Base-by-base conservation (phyloP, 92 coral and sea anemone genomes). In the Palythoa caribaeorum region DNA sequence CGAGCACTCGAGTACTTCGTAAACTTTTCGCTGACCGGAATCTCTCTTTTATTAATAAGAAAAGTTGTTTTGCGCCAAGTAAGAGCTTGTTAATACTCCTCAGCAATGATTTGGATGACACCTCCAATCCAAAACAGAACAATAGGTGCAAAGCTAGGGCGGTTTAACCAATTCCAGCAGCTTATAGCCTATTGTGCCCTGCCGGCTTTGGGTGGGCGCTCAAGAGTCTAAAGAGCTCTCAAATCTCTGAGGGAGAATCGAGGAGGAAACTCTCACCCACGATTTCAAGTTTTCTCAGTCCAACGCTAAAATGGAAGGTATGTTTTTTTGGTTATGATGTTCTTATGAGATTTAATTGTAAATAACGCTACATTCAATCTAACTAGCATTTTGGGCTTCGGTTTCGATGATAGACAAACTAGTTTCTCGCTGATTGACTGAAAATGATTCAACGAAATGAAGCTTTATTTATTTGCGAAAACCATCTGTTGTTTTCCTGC, bases 81-180 rank as follows among this genome's bases (percentile, higher is more conserved):
- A 28, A 28, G 28, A 28, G 28, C 28, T 28, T 0, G 28, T 28
- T 28, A 28, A 28, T 28, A 0, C 28, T 28, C 28, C 28, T 28
- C 28, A 28, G 28, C 28, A 28, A 28, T 28, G 0, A 28, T 62
- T 16, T 62, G 69, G 69, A 10, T 62, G 69, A 62, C 69, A 62
- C 69, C 69, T 62, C 69, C 69, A 28, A 28, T 28, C 28, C 28
- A 28, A 28, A 28, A 28, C 28, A 28, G 28, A 28, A 0, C 0
- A 0, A 28, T 28, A 28, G 28, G 28, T 28, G 21, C 69, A 62
- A 62, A 62, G 69, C 69, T 62, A 62, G 69, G 69, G 69, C 69
- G 69, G 69, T 62, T 62, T 16, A 10, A 62, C 69, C 69, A 62
- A 62, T 62, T 16, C 69, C 69, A 62, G 69, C 69, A 62, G 69